Evolutionary conservation across 64 coral and sea anemone species (phyloP).

Genomic region (Platygyra sinensis): DNA sequence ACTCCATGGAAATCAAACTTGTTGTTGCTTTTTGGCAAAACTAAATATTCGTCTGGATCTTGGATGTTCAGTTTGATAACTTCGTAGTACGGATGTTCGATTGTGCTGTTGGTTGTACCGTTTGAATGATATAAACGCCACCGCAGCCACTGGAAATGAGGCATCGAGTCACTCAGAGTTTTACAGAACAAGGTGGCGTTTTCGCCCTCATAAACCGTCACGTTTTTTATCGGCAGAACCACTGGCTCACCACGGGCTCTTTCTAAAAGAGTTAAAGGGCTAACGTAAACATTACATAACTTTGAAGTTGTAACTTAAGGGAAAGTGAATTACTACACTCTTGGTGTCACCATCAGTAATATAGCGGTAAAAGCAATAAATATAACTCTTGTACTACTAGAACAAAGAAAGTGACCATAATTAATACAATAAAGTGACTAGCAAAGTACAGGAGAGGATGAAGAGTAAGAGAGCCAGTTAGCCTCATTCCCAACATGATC

Average conservation of each 20-base stretch:
- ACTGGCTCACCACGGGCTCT: slow-evolving; percentile 60
- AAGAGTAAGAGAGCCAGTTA: too few relatives aligned
- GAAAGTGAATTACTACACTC: too few relatives aligned
- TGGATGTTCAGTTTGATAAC: not conserved
- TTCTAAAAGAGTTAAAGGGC: slow-evolving; percentile 27
- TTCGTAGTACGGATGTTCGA: slow-evolving; percentile 43
- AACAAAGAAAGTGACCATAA: too few relatives aligned
- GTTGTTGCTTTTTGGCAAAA: not conserved
- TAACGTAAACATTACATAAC: not conserved
- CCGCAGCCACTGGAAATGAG: slow-evolving; percentile 85
- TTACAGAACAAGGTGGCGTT: slow-evolving; percentile 64
- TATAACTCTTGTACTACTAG: too few relatives aligned
- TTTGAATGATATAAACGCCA: slow-evolving; percentile 27
- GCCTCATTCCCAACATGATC: too few relatives aligned
- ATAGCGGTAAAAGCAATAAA: too few relatives aligned
- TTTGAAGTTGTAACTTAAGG: not conserved
- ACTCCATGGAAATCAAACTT: slow-evolving; percentile 71
- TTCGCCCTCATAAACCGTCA: slow-evolving; percentile 47
- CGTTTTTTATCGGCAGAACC: slow-evolving; percentile 55
- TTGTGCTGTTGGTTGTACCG: slow-evolving; percentile 27
- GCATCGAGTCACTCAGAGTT: slow-evolving; percentile 69
- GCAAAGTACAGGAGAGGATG: too few relatives aligned
- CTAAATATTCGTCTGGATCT: slow-evolving; percentile 34
- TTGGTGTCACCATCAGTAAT: too few relatives aligned
- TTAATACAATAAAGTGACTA: too few relatives aligned